phyloP scores from a whole-genome alignment of 2,888 invertebrate genomes.

The Scaptomyza flava region DNA sequence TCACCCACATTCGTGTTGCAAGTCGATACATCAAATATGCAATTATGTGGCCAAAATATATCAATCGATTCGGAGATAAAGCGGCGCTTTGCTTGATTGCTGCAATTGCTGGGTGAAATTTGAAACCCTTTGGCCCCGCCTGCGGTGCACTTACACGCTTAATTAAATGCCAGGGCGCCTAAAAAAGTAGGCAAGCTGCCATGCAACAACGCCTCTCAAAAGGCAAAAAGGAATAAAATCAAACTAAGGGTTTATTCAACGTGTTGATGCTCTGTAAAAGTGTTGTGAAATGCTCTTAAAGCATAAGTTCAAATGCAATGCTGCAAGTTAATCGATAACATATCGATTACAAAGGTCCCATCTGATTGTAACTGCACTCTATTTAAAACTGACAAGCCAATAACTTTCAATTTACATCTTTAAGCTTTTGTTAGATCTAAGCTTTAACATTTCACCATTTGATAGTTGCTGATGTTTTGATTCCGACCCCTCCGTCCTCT shows the following conservation, averaged over 20 bases:
- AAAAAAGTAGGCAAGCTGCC: conserved; percentile 67
- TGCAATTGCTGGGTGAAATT: conserved; percentile 19
- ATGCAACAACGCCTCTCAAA: conserved; percentile 50
- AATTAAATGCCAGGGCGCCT: conserved; percentile 68
- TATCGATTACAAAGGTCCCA: background rate
- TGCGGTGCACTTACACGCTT: conserved; percentile 70
- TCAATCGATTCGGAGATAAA: background rate
- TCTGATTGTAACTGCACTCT: too few species aligned
- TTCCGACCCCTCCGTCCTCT: too few species aligned
- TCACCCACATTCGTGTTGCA: background rate
- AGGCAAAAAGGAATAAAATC: conserved; percentile 27
- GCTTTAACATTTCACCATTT: background rate
- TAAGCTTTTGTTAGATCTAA: background rate
- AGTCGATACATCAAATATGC: conserved; percentile 49
- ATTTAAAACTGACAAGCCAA: background rate
- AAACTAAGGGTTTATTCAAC: background rate
- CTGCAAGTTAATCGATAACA: background rate
- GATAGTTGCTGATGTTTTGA: background rate
- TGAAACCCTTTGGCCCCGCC: conserved; percentile 26
- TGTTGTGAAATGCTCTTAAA: background rate
- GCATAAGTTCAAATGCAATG: background rate
- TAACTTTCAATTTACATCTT: background rate
- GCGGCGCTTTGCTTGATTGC: conserved; percentile 22
- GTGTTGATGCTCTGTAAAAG: background rate
- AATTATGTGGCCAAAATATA: conserved; percentile 50